These are phyloP conservation scores for Chitala chitala DNA, from an alignment of 2,113 vertebrate species.

Conservation along the genomic window DNA sequence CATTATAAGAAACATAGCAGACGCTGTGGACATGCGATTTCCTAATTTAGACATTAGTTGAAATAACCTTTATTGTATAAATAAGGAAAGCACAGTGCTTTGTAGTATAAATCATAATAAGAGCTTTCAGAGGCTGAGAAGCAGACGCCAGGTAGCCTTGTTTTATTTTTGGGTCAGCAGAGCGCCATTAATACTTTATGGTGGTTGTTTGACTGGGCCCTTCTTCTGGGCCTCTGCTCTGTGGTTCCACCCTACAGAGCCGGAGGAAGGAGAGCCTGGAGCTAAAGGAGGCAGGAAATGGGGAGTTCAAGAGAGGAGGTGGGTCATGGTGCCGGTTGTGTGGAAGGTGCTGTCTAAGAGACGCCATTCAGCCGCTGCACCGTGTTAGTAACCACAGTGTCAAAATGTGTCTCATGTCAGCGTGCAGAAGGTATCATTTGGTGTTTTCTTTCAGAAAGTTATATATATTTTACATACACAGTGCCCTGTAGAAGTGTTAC, in stretches of 20 bases:
- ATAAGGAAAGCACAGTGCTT: neutral
- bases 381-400: neutral
- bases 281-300: conserved; percentile 84
- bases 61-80: neutral
- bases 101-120: neutral
- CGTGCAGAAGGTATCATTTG: neutral
- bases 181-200: neutral
- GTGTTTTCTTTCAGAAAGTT: neutral
- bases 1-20: neutral
- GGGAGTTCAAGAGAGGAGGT: conserved; percentile 85
- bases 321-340: conserved; percentile 27
- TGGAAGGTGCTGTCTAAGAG: neutral
- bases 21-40: no score
- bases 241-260: conserved; percentile 74
- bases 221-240: conserved; percentile 15
- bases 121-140: neutral
- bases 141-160: neutral
- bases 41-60: neutral
- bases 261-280: conserved; percentile 72
- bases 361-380: no score
- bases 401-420: neutral
- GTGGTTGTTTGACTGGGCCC: neutral
- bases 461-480: no score
- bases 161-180: neutral
- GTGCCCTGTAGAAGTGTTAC: no score